phyloP scores from a whole-genome alignment of 1,140 invertebrate species.

The Amyelois transitella region DNA sequence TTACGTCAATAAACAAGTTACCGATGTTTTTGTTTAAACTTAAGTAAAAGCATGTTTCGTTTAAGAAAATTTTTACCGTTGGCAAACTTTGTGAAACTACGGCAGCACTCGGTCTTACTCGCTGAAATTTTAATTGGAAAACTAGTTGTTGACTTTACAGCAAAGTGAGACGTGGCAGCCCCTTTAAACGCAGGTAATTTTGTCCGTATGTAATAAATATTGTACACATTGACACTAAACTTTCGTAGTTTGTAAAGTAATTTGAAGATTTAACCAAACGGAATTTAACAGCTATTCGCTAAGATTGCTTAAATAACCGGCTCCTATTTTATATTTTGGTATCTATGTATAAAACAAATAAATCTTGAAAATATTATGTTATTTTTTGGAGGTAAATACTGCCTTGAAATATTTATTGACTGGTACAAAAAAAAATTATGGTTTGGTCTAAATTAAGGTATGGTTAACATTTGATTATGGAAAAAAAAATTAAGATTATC shows the following conservation, averaged over 20 bases:
- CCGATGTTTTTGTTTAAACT: not conserved
- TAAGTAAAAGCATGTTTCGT: conserved; percentile 1
- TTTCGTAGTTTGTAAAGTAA: not conserved
- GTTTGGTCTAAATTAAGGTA: too few relatives aligned
- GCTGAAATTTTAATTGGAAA: conserved; percentile 20
- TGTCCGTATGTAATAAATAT: not conserved
- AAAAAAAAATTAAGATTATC: too few relatives aligned
- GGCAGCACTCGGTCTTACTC: conserved; percentile 8
- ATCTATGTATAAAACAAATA: too few relatives aligned
- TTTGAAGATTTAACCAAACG: not conserved
- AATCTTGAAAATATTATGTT: too few relatives aligned
- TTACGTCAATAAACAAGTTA: not conserved
- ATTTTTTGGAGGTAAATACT: too few relatives aligned
- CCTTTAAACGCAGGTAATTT: not conserved
- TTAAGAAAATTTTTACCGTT: conserved; percentile 5
- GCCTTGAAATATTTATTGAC: too few relatives aligned
- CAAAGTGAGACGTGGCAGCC: not conserved
- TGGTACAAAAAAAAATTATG: too few relatives aligned
- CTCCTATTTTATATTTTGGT: too few relatives aligned
- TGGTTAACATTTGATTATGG: too few relatives aligned
- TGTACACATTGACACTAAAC: not conserved
- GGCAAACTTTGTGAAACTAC: conserved; percentile 1
- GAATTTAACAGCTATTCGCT: too few relatives aligned
- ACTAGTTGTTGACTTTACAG: conserved; percentile 9
- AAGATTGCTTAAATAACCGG: too few relatives aligned